These are phyloP conservation scores for Habrosyne pyritoides DNA, from an alignment of 2,888 invertebrate genomes.

Conservation along the genomic window DNA sequence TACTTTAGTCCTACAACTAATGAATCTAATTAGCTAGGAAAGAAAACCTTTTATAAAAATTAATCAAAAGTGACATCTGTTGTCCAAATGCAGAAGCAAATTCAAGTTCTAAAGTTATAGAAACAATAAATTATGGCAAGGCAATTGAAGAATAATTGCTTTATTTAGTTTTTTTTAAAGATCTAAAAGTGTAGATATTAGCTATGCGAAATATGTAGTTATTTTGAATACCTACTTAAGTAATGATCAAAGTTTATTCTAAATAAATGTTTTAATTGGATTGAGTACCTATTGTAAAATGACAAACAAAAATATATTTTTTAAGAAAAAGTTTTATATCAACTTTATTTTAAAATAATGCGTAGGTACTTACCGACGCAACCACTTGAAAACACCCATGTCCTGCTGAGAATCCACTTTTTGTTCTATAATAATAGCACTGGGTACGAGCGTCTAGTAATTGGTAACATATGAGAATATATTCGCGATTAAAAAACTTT, in stretches of 20 bases:
- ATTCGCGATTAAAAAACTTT: conserved; percentile 41
- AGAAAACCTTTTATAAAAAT: not conserved
- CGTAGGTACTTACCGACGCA: conserved; percentile 72
- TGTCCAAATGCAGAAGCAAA: not conserved
- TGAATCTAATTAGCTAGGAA: not conserved
- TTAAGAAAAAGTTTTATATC: not conserved
- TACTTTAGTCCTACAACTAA: too few species aligned
- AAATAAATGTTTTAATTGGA: too few species aligned
- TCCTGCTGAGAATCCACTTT: conserved; percentile 70
- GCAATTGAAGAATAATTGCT: not conserved
- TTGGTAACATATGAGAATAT: conserved; percentile 33
- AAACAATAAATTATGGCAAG: not conserved
- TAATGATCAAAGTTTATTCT: too few species aligned
- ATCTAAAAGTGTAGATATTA: too few species aligned
- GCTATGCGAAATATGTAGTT: too few species aligned
- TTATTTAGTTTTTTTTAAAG: too few species aligned
- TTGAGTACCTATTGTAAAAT: too few species aligned
- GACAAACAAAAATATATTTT: too few species aligned
- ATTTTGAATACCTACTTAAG: too few species aligned
- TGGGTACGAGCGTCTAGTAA: conserved; percentile 27
- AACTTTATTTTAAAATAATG: not conserved
- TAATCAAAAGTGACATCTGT: not conserved
- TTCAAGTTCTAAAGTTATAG: too few species aligned
- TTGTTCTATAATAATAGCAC: conserved; percentile 40
- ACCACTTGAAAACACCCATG: conserved; percentile 81